Evolutionary conservation across 2,888 invertebrate genomes (phyloP), one percentile per base, ranked within the genome.

Genomic region (Hoplodrina ambigua): DNA sequence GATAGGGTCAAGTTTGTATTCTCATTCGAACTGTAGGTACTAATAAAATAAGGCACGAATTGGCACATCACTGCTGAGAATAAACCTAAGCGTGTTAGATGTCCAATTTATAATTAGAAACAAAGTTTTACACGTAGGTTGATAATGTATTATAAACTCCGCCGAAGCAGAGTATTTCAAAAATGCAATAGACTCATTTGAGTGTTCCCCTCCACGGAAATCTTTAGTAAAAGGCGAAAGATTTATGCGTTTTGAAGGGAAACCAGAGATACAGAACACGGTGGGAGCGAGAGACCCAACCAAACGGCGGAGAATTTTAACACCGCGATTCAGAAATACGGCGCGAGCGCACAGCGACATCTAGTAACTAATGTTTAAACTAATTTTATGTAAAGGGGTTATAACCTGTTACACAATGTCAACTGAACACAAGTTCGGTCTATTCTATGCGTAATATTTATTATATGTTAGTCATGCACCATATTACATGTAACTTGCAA

Each of bases 171-270:
- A 72, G 79, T 33, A 49, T 73, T 73, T 33, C 74, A 73, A 79
- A 73, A 74, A 74, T 73, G 4, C n/a, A 17, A 0, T 15, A 97
- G 97, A 97, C 97, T 97, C 97, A 97, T 97, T 96, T 96, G 96
- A 96, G 96, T 97, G 97, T 96, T 94, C 97, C 97, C 96, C 97
- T 97, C 97, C 97, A 97, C 97, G 97, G 97, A 97, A 97, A 97
- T 97, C 97, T 97, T 97, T 97, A 97, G 97, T 97, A 97, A 97
- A 97, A 97, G 97, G 97, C 97, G 97, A 97, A 97, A 97, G 97
- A 97, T 97, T 97, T 97, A 96, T 97, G 90, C 97, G 97, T 96
- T 91, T 92, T 97, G 97, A 96, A 96, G 96, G 96, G 96, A 97
- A 96, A 96, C 97, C 96, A 96, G 96, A 97, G 80, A 58, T 79